Base-by-base conservation (phyloP, 2,888 invertebrate genomes). In the Lypha dubia region DNA sequence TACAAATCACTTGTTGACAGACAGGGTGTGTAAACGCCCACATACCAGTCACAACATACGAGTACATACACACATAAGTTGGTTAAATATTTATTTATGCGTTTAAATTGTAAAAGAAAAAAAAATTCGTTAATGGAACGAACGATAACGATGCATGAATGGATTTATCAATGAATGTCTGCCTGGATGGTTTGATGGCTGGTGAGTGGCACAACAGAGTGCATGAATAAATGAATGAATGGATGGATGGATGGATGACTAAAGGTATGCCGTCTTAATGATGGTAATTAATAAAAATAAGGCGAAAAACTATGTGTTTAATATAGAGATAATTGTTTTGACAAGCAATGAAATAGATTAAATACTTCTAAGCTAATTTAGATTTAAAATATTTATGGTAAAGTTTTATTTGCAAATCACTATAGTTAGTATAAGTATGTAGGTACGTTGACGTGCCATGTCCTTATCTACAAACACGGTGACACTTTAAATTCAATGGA, bases 1-100 rank as follows among this genome's bases (percentile, higher is more conserved):
- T 22, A 46, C 70, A 77, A 81, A 81, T 77, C 84, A 81, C 84
- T 84, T 84, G 81, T 51, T 81, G 77, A 81, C 81, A 84, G 84
- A 77, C 84, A 84, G 84, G 84, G 81, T 81, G 84, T 84, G 84
- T 70, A 35, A 58, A 70, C 81, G 77, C 84, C 84, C 70, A 84
- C 84, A 73, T 74, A 53, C 13, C 20, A 67, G 35, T 7, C 41
- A 15, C n/a, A n/a, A n/a, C n/a, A n/a, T n/a, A n/a, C n/a, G n/a
- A n/a, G n/a, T n/a, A n/a, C n/a, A n/a, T n/a, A n/a, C n/a, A n/a
- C 28, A 46, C 44, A 63, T 77, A 38, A 35, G 11, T 68, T 35
- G 46, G 13, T 67, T 58, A 41, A 60, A 20, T 77, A 44, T 77
- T 77, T 68, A 70, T 80, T 74, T 74, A 67, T 67, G 51, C 51